Base-by-base conservation (phyloP, 2,797 vertebrate genomes). In the Oceanodroma leucorhoa region DNA sequence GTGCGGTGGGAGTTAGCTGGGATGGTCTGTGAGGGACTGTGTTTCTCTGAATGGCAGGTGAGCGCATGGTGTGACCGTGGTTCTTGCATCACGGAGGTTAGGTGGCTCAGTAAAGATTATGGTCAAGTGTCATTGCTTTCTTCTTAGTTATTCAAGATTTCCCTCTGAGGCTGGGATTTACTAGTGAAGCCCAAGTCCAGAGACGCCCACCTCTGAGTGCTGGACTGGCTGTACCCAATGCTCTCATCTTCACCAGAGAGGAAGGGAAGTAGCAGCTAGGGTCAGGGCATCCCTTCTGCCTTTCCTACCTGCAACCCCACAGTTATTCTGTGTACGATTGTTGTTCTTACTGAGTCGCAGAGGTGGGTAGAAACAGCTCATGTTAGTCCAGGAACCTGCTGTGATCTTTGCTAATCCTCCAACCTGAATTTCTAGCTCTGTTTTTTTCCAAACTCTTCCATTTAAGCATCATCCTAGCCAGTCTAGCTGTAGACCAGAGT, bases 221-320 rank as follows among this genome's bases (percentile, higher is more conserved):
- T 53, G 48, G 26, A 30, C 23, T 70, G 50, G 30, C 41, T n/a
- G 40, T 54, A 81, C 20, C 29, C n/a, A 18, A 5, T 15, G 62
- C 15, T 72, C 46, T 14, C 17, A 21, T 65, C 51, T 15, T 46
- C 0, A 0, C 8, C 0, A 1, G n/a, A 40, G 36, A 73, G 40
- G 50, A 67, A 45, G 46, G 27, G 69, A 54, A 43, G 27, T 2
- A 55, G 62, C 57, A 65, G 53, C 41, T 9, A 4, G 32, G 17
- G 12, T 51, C 23, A 61, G 58, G 46, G 18, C 70, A 82, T 46
- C 17, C 17, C 30, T 73, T 76, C 51, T 72, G 67, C 71, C 18
- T 73, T 69, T 55, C 24, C 36, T 46, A 48, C 30, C 57, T 73
- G 19, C 57, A n/a, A 12, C 20, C 17, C 7, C 70, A n/a, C 32